Evolutionary conservation across 2,888 invertebrate genomes (phyloP).

Genomic region (Xanthorhoe designata): DNA sequence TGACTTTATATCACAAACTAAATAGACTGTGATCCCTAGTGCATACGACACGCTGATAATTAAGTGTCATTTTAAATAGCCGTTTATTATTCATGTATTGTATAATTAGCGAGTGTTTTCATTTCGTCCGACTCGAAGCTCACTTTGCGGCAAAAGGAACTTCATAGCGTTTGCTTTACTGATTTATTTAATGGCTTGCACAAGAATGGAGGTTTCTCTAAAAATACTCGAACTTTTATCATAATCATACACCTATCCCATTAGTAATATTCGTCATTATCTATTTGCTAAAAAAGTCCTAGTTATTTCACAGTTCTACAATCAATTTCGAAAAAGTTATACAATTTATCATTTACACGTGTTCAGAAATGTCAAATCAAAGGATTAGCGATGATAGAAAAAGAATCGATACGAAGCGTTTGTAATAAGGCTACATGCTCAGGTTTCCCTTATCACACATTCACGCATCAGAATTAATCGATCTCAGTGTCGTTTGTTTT

Average conservation of each 20-base stretch:
- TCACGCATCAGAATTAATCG: background rate
- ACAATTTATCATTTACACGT: no score
- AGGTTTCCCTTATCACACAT: background rate
- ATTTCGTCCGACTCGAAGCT: conserved; percentile 11
- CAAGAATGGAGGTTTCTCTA: background rate
- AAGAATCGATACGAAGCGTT: background rate
- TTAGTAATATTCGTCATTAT: no score
- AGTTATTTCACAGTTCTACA: no score
- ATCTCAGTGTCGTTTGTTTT: conserved; percentile 8
- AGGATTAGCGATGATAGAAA: background rate
- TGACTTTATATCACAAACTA: conserved; percentile 23
- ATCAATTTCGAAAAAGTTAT: no score
- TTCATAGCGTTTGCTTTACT: background rate
- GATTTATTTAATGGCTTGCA: background rate
- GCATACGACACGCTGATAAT: conserved; percentile 21
- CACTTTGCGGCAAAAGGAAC: conserved; percentile 10
- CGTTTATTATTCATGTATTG: conserved; percentile 32
- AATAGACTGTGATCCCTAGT: conserved; percentile 18
- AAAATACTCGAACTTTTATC: no score
- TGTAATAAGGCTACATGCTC: no score
- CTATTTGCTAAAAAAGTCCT: no score
- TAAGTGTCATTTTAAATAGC: conserved; percentile 32
- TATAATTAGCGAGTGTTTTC: conserved; percentile 29
- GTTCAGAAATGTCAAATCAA: no score
- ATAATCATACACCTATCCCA: no score